Conservation (phyloP, 2,888 invertebrate species). For the Arge pagana region DNA sequence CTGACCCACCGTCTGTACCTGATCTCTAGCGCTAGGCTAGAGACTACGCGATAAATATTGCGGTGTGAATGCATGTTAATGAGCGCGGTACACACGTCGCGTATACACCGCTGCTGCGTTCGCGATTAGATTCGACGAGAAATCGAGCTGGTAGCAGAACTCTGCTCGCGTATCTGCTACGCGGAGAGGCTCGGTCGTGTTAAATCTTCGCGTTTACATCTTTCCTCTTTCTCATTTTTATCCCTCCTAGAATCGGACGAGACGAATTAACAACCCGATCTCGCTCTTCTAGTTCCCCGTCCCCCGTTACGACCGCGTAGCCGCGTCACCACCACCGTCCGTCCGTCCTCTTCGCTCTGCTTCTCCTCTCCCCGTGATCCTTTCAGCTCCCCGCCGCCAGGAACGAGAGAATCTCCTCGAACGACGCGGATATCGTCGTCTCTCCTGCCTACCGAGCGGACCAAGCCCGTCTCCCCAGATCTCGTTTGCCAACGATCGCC, state of each 20-base stretch:
- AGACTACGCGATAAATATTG: constrained; percentile 46
- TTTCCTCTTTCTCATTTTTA: not conserved
- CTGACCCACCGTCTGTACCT: not conserved
- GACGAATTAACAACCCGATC: constrained; percentile 19
- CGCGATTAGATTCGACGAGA: constrained; percentile 42
- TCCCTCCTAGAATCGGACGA: constrained; percentile 1
- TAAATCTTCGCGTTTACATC: not conserved
- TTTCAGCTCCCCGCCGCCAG: too few species aligned
- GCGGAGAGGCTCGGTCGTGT: too few species aligned
- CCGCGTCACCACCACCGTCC: constrained; percentile 5
- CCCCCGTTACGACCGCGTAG: too few species aligned
- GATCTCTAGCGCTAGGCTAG: not conserved
- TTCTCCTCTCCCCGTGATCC: not conserved
- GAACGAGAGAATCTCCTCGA: too few species aligned
- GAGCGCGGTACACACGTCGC: constrained; percentile 36
- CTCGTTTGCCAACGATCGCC: constrained; percentile 13
- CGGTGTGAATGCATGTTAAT: constrained; percentile 55
- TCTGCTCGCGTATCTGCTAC: too few species aligned
- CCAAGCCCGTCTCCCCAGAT: too few species aligned
- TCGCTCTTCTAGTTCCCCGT: too few species aligned
- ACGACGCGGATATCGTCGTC: too few species aligned
- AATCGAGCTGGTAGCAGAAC: too few species aligned
- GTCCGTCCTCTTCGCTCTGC: not conserved
- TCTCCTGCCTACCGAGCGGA: too few species aligned
- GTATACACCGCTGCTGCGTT: constrained; percentile 31